phyloP scores from a whole-genome alignment of 2,888 invertebrate genomes.

The Agrenia bidenticulata region DNA sequence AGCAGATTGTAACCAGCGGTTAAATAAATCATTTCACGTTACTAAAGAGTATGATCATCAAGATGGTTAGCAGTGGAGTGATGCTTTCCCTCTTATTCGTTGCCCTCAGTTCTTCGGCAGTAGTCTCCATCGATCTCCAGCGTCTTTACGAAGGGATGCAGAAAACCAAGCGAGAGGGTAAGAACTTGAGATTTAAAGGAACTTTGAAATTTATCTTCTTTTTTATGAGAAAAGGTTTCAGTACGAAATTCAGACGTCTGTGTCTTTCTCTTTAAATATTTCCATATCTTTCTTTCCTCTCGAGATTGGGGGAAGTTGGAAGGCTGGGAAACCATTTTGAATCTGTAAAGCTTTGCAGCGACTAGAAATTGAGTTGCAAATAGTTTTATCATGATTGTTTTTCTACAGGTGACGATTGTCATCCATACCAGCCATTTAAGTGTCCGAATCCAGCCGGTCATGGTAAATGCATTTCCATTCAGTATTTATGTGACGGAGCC shows the following conservation, averaged over 20 bases:
- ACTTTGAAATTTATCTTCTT: not conserved
- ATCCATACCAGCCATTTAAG: slow-evolving; percentile 94
- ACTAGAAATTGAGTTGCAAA: too few relatives aligned
- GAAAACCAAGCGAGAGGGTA: slow-evolving; percentile 52
- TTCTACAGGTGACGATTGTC: slow-evolving; percentile 70
- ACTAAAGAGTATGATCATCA: slow-evolving; percentile 39
- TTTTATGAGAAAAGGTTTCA: not conserved
- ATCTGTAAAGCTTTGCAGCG: too few relatives aligned
- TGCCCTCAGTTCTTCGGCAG: slow-evolving; percentile 52
- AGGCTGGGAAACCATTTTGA: not conserved
- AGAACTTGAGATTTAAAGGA: not conserved
- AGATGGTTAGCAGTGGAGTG: slow-evolving; percentile 49
- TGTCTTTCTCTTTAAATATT: too few relatives aligned
- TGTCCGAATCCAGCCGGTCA: slow-evolving; percentile 75
- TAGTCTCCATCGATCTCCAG: slow-evolving; percentile 52
- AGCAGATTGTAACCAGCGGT: too few relatives aligned
- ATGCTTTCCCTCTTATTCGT: slow-evolving; percentile 51
- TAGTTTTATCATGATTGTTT: too few relatives aligned
- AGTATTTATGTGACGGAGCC: slow-evolving; percentile 50
- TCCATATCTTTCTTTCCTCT: not conserved
- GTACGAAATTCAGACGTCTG: too few relatives aligned
- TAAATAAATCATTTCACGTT: too few relatives aligned
- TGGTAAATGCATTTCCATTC: slow-evolving; percentile 92
- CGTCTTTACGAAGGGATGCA: slow-evolving; percentile 51
- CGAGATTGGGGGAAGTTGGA: not conserved